phyloP scores from a whole-genome alignment of 2,888 invertebrate genomes.

The Macrosoma leucophasiata region DNA sequence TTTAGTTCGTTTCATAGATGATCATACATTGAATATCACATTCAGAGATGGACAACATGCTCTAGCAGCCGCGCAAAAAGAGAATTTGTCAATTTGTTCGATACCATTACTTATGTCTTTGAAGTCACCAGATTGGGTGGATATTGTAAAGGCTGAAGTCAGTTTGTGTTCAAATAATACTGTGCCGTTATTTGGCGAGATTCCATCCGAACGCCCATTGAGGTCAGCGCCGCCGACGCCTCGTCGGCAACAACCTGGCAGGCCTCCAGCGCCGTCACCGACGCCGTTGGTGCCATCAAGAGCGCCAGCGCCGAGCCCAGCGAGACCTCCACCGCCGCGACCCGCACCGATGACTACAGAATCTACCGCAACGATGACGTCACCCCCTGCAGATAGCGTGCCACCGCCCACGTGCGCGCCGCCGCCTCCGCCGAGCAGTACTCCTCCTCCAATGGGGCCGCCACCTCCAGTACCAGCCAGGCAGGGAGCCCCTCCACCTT shows the following conservation, averaged over 20 bases:
- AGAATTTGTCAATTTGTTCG: conserved; percentile 77
- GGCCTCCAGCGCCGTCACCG: conserved; percentile 78
- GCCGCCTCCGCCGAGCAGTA: conserved; percentile 54
- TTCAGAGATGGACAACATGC: conserved; percentile 94
- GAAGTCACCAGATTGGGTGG: conserved; percentile 91
- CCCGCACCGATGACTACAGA: conserved; percentile 73
- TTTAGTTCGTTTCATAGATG: conserved; percentile 91
- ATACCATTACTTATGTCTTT: conserved; percentile 81
- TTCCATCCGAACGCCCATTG: conserved; percentile 50
- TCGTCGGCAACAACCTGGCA: conserved; percentile 72
- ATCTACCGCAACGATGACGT: conserved; percentile 49
- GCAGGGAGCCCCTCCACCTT: conserved; percentile 78
- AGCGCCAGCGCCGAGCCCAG: conserved; percentile 66
- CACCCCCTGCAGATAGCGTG: conserved; percentile 73
- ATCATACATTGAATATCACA: conserved; percentile 89
- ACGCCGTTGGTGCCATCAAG: conserved; percentile 60
- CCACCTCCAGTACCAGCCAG: conserved; percentile 73
- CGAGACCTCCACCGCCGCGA: conserved; percentile 77
- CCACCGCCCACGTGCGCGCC: conserved; percentile 82
- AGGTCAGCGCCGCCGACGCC: conserved; percentile 66
- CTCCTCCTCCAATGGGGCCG: conserved; percentile 54
- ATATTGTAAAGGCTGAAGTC: conserved; percentile 88
- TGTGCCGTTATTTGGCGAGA: conserved; percentile 80
- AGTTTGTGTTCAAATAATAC: conserved; percentile 90
- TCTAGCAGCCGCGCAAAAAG: conserved; percentile 79